Evolutionary conservation across 2,888 invertebrate species (phyloP).

Genomic region (Hypsopygia costalis): DNA sequence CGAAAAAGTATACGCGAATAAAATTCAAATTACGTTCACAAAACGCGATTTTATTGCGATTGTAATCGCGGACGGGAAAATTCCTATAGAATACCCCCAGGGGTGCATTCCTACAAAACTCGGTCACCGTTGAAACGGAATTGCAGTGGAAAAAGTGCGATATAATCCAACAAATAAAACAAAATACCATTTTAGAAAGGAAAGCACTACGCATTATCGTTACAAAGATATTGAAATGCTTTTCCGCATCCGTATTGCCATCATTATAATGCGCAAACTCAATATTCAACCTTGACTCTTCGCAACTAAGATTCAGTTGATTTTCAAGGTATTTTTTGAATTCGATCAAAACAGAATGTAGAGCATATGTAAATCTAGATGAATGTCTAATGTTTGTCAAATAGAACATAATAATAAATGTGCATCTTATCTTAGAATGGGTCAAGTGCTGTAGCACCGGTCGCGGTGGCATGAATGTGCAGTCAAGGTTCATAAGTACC

Average conservation of each 20-base stretch:
- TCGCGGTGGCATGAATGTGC: too few species aligned
- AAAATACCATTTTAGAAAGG: not conserved
- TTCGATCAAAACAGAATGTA: too few species aligned
- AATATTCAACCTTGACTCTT: not conserved
- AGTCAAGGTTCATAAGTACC: too few species aligned
- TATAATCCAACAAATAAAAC: not conserved
- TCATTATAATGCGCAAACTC: not conserved
- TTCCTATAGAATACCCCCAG: slow-evolving; percentile 7
- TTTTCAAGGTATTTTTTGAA: too few species aligned
- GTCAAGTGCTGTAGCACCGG: too few species aligned
- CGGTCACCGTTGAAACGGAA: not conserved
- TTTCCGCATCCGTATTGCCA: not conserved
- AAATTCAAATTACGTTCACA: slow-evolving; percentile 3
- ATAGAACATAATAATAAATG: too few species aligned
- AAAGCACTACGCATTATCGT: too few species aligned
- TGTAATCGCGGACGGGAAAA: slow-evolving; percentile 2
- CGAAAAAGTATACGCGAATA: not conserved
- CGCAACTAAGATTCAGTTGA: not conserved
- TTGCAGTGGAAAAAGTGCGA: not conserved
- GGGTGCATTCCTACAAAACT: slow-evolving; percentile 9
- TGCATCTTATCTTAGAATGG: too few species aligned
- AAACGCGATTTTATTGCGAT: slow-evolving; percentile 4
- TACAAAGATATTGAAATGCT: too few species aligned
- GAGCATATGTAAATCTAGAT: too few species aligned
- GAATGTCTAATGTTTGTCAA: too few species aligned